These are phyloP conservation scores for Rotaria magnacalcarata DNA, from an alignment of 2,888 invertebrate species.

Conservation along the genomic window DNA sequence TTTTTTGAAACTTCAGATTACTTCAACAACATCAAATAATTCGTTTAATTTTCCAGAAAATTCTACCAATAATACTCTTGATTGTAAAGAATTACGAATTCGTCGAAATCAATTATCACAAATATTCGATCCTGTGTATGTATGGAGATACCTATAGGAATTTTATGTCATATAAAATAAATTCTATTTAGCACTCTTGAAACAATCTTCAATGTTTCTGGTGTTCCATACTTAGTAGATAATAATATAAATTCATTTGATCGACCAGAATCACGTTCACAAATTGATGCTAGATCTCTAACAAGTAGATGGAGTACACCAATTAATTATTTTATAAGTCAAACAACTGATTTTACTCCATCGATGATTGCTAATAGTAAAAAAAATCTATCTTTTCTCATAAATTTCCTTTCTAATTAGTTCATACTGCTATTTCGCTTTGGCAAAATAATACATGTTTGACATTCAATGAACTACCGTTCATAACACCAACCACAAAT, in stretches of 20 bases:
- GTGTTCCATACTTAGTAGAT: not conserved
- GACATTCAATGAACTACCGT: not conserved
- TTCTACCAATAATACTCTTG: not conserved
- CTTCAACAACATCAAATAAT: not conserved
- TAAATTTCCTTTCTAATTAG: not conserved
- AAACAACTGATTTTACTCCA: not conserved
- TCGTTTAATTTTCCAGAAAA: not conserved
- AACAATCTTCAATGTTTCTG: not conserved
- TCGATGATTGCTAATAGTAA: not conserved
- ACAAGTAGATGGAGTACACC: not conserved
- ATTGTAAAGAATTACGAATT: not conserved
- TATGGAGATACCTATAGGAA: not conserved
- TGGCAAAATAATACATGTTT: not conserved
- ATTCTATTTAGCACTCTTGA: not conserved
- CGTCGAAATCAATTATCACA: conserved; percentile 33
- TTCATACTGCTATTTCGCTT: not conserved
- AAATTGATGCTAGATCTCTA: conserved; percentile 3
- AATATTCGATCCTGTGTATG: conserved; percentile 15
- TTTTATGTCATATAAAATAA: not conserved
- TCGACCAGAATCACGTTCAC: not conserved
- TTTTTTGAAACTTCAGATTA: not conserved
- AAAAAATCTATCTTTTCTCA: not conserved
- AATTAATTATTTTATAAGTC: not conserved
- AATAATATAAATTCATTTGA: not conserved
- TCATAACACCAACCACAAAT: not conserved